A percentile compares a stretch with the other conserved stretches of the same genome.
Conservation (phyloP, 2,113 vertebrate species). For the Toxotes jaculatrix region DNA sequence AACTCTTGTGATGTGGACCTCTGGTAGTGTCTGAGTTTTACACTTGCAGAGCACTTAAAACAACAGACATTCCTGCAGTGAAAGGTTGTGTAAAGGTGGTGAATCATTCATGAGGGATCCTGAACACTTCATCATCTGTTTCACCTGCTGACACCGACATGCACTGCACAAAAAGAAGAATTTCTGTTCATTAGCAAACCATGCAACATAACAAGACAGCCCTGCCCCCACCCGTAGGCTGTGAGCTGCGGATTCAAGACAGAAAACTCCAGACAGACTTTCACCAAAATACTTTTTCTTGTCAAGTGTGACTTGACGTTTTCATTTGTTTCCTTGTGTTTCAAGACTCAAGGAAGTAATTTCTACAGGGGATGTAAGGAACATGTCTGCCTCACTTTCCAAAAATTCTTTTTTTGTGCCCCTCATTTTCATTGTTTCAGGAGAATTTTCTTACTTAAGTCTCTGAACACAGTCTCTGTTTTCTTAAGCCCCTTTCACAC, state of each 20-base stretch:
- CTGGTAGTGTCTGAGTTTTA: not conserved
- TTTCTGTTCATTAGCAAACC: not conserved
- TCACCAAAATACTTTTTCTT: not conserved
- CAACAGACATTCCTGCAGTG: not conserved
- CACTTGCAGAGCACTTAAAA: not conserved
- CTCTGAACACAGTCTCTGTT: too few species aligned
- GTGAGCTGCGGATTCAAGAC: not conserved
- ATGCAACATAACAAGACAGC: not conserved
- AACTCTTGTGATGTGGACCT: not conserved
- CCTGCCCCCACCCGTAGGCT: not conserved
- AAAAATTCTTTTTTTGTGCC: too few species aligned
- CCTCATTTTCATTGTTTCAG: not conserved
- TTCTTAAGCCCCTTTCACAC: too few species aligned
- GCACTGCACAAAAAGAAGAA: slow-evolving; percentile 11
- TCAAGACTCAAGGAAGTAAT: too few species aligned
- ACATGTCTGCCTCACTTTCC: too few species aligned
- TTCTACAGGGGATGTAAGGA: not conserved
- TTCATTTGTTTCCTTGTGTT: not conserved
- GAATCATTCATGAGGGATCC: slow-evolving; percentile 21
- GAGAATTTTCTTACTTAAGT: not conserved
- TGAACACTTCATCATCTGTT: not conserved
- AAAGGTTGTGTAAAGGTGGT: not conserved
- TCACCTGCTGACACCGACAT: slow-evolving; percentile 7
- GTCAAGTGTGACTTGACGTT: too few species aligned
- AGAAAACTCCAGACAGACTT: not conserved